phyloP scores from a whole-genome alignment of 2,797 vertebrate genomes.

The Sarcophilus harrisii region DNA sequence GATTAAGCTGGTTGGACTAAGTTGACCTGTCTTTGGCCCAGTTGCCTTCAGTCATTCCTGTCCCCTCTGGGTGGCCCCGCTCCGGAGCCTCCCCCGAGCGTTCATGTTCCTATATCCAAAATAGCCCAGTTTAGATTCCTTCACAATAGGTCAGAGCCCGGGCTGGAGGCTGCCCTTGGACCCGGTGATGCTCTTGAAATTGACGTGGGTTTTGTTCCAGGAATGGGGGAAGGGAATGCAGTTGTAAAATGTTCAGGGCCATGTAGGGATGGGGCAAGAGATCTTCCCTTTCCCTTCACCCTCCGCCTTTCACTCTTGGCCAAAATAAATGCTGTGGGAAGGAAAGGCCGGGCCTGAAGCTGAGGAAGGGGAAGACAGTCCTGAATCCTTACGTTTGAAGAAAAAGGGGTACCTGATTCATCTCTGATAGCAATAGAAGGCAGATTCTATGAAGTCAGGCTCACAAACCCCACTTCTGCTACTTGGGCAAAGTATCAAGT shows the following conservation, averaged over 20 bases:
- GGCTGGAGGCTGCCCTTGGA: neutral
- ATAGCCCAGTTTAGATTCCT: neutral
- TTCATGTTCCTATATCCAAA: neutral
- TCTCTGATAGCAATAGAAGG: neutral
- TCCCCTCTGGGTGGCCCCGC: neutral
- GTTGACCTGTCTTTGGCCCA: neutral
- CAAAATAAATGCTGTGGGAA: constrained; percentile 8
- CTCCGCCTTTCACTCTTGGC: neutral
- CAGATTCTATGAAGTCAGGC: neutral
- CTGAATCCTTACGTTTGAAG: neutral
- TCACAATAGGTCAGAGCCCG: neutral
- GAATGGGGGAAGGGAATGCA: neutral
- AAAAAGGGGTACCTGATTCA: neutral
- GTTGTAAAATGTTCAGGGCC: neutral
- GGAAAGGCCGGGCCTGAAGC: neutral
- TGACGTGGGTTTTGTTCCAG: neutral
- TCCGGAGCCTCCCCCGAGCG: neutral
- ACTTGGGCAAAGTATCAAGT: neutral
- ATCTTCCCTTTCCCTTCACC: neutral
- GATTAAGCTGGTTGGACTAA: neutral
- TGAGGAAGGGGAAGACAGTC: neutral
- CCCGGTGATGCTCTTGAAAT: neutral
- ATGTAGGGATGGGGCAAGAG: neutral
- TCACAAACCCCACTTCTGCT: neutral
- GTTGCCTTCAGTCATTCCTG: neutral